A percentile compares a stretch with the other conserved stretches of the same genome.
Evolutionary conservation across 2,113 vertebrate species (phyloP).

Genomic region (Climacteris rufus): DNA sequence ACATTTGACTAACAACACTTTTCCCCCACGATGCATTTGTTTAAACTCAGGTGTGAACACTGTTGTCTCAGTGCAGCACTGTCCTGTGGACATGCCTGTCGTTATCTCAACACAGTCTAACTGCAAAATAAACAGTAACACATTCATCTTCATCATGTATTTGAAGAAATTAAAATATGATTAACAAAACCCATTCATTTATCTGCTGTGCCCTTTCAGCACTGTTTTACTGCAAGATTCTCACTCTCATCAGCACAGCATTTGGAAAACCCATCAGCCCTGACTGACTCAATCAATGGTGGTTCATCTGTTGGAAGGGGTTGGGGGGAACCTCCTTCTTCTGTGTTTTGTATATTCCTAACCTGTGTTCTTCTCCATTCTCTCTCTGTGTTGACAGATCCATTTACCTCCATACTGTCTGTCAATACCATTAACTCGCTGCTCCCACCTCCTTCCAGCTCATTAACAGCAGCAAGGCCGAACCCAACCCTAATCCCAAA

Average conservation of each 20-base stretch:
- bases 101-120: neutral
- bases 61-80: neutral
- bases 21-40: neutral
- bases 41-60: neutral
- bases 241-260: neutral
- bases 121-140: neutral
- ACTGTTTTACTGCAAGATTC: neutral
- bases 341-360: neutral
- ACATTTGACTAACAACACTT: neutral
- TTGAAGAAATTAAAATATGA: neutral
- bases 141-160: neutral
- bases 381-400: conserved; percentile 1
- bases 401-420: neutral
- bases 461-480: neutral
- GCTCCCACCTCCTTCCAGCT: conserved; percentile 27
- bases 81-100: fast-evolving
- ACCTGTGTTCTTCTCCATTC: neutral
- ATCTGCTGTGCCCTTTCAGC: neutral
- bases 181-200: neutral
- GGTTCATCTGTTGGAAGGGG: neutral
- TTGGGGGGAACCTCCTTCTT: neutral
- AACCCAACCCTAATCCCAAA: neutral
- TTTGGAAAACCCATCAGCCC: neutral
- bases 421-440: conserved; percentile 22
- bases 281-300: neutral